Evolutionary conservation across 2,888 invertebrate genomes (phyloP).

Genomic region (Melipona bicolor): DNA sequence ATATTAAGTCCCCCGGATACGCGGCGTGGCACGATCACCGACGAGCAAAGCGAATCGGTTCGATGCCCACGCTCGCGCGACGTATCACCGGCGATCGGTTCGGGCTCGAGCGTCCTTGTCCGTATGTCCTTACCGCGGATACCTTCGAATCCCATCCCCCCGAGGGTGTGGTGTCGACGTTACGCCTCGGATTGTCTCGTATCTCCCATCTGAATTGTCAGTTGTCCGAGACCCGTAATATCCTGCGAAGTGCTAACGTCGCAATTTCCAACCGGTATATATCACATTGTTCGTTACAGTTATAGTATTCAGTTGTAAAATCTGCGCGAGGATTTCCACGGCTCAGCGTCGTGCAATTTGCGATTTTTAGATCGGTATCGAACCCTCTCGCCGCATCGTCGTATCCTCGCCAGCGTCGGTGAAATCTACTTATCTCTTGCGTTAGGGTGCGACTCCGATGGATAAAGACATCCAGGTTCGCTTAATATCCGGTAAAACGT

Average conservation of each 20-base stretch:
- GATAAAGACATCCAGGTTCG: conserved; percentile 15
- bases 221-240: conserved; percentile 43
- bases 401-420: not conserved
- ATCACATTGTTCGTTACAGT: conserved; percentile 55
- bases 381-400: not conserved
- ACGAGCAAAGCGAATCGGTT: conserved; percentile 65
- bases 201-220: conserved; percentile 57
- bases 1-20: conserved; percentile 52
- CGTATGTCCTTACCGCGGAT: conserved; percentile 51
- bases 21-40: conserved; percentile 56
- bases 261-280: conserved; percentile 37
- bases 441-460: not conserved
- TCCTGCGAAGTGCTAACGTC: conserved; percentile 42
- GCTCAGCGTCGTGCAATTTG: not conserved
- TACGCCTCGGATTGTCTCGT: conserved; percentile 52
- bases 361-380: conserved; percentile 20
- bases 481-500: not conserved
- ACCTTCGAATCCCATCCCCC: conserved; percentile 47
- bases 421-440: not conserved
- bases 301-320: conserved; percentile 38
- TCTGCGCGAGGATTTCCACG: not conserved
- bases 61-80: conserved; percentile 66
- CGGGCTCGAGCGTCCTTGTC: conserved; percentile 54
- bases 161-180: conserved; percentile 53
- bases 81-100: conserved; percentile 53